A percentile compares a stretch with the other conserved stretches of the same genome.
phyloP scores from a whole-genome alignment of 2,797 vertebrate species.

The Margarornis squamiger region DNA sequence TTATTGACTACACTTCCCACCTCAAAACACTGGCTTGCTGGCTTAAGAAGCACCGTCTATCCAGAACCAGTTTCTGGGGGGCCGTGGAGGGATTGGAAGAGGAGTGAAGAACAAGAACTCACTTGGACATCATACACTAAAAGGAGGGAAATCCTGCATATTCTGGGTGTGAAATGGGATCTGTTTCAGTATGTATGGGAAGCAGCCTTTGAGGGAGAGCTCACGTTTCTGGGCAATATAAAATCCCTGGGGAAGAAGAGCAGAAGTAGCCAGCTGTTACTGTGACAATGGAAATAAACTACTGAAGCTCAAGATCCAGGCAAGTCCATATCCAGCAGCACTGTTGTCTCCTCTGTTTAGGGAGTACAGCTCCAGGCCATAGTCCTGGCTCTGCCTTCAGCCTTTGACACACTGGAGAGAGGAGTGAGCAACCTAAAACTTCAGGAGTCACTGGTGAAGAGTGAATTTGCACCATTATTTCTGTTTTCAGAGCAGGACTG shows the following conservation, averaged over 20 bases:
- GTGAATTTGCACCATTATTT: background rate
- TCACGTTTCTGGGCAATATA: background rate
- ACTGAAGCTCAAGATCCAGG: background rate
- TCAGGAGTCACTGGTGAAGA: background rate
- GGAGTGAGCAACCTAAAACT: background rate
- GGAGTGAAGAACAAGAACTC: background rate
- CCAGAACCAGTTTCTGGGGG: background rate
- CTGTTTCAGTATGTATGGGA: background rate
- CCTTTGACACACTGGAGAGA: accelerated
- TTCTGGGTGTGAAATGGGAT: background rate
- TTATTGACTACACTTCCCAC: background rate
- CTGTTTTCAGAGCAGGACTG: background rate
- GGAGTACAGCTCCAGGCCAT: background rate
- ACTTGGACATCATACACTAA: background rate
- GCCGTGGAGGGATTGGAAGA: background rate
- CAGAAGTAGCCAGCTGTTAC: background rate
- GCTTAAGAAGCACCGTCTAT: background rate
- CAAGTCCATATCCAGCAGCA: background rate
- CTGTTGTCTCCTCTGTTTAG: background rate
- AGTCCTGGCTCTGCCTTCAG: background rate
- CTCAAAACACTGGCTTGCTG: background rate
- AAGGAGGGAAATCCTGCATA: background rate
- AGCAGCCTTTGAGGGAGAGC: background rate
- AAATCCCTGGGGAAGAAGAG: background rate
- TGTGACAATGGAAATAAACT: background rate